Evolutionary conservation across 2,888 invertebrate genomes (phyloP), one percentile per base, ranked within the genome.

Genomic region (Drosophila birchii): DNA sequence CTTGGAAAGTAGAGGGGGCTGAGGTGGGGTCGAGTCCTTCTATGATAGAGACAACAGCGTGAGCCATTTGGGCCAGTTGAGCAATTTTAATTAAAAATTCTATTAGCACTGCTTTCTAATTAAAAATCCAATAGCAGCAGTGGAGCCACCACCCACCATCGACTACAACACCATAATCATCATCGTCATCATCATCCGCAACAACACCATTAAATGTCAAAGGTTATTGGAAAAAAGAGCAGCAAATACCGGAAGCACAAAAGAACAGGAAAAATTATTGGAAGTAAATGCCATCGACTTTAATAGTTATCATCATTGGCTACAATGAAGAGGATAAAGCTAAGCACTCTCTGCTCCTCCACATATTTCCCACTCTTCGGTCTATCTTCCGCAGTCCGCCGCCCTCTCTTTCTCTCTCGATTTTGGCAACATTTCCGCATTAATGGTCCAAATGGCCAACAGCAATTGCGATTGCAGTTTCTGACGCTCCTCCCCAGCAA

Each of bases 21-120:
- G 29, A 23, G 18, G 23, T 53, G 32, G 43, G 72, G 34, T 12
- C 39, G 11, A 71, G 71, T 54, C 41, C 54, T 54, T 57, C 59
- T 68, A 66, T 39, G 41, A 32, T 36, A 47, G 58, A 72, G 61
- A 53, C 69, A 60, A 68, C 36, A 57, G 54, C 43, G 23, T 53
- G 51, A 60, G 54, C 64, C 63, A 53, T 62, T 63, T 49, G 68
- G 64, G 58, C 51, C 44, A 67, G 54, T 68, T 70, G 56, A 76
- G 64, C 77, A 73, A 82, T 89, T 85, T 87, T 89, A 89, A 86
- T 86, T 86, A 86, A 86, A 86, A 89, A 86, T 87, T 89, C 85
- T 86, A 86, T 86, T 87, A 89, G 78, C 70, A 69, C 58, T 71
- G 76, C 77, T 78, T 87, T 86, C 75, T 89, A 86, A 89, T 89